Percentiles rank a stretch among this genome's conserved stretches.
Conservation (phyloP, 2,797 vertebrate genomes). For the Notolepis coatsorum region DNA sequence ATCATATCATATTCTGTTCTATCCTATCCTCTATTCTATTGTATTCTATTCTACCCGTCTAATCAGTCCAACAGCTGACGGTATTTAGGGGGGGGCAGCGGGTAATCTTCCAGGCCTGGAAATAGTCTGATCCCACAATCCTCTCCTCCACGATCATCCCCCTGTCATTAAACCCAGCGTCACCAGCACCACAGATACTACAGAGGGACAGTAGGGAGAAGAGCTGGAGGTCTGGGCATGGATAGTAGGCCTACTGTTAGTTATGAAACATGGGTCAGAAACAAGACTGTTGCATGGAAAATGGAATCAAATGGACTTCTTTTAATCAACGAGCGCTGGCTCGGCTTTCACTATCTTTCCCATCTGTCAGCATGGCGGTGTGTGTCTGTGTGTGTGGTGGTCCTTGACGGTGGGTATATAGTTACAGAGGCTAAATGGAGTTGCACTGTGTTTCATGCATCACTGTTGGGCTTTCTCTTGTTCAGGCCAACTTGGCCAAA, state of each 20-base stretch:
- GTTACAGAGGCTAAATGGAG: slow-evolving; percentile 22
- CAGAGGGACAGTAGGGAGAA: not conserved
- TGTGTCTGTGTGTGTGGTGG: slow-evolving; percentile 4
- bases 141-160: slow-evolving; percentile 2
- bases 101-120: slow-evolving; percentile 2
- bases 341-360: slow-evolving; percentile 37
- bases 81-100: not conserved
- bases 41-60: not conserved
- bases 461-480: too few relatives aligned
- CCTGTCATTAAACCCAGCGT: not conserved
- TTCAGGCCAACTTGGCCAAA: too few relatives aligned
- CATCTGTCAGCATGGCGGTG: not conserved
- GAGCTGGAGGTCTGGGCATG: not conserved
- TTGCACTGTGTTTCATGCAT: too few relatives aligned
- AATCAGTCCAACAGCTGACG: not conserved
- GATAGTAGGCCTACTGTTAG: not conserved
- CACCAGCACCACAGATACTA: not conserved
- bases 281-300: slow-evolving; percentile 24
- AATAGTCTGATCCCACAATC: slow-evolving; percentile 3
- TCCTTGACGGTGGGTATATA: slow-evolving; percentile 1
- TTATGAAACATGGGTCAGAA: slow-evolving; percentile 35
- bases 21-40: not conserved
- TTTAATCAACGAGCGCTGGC: slow-evolving; percentile 25
- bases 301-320: slow-evolving; percentile 21
- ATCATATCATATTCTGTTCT: not conserved